Evolutionary conservation across 1,140 invertebrate genomes (phyloP).

Genomic region (Fopius arisanus): DNA sequence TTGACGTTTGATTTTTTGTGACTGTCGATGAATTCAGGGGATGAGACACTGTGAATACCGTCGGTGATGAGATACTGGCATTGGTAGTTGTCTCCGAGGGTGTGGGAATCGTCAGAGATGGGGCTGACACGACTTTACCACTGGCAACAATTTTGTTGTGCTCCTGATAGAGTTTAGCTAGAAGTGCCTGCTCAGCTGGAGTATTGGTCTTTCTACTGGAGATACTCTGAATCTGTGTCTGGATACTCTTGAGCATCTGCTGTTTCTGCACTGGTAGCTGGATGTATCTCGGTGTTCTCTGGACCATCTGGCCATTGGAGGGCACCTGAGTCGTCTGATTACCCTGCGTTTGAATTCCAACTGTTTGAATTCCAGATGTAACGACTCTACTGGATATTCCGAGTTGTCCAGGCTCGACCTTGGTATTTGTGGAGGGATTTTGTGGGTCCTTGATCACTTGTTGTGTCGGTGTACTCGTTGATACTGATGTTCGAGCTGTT

Average conservation of each 20-base stretch:
- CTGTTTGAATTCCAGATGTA: not conserved
- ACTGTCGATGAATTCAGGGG: slow-evolving; percentile 35
- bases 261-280: slow-evolving; percentile 58
- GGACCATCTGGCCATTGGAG: slow-evolving; percentile 55
- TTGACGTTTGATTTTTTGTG: slow-evolving; percentile 58
- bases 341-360: not conserved
- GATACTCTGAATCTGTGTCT: slow-evolving; percentile 65
- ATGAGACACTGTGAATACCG: slow-evolving; percentile 40
- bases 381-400: not conserved
- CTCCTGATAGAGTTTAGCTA: slow-evolving; percentile 65
- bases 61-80: slow-evolving; percentile 45
- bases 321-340: slow-evolving; percentile 16
- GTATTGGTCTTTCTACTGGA: slow-evolving; percentile 56
- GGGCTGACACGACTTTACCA: slow-evolving; percentile 63
- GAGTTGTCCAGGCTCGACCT: not conserved
- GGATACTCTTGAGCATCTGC: slow-evolving; percentile 59
- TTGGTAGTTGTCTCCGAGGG: slow-evolving; percentile 46
- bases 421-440: not conserved
- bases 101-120: slow-evolving; percentile 6
- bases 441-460: not conserved
- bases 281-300: slow-evolving; percentile 55
- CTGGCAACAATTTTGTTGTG: slow-evolving; percentile 67
- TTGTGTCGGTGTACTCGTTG: slow-evolving; percentile 16
- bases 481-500: slow-evolving; percentile 45
- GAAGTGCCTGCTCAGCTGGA: slow-evolving; percentile 56